Conservation (phyloP, 1,140 invertebrate species). For the Cheumatopsyche charites region DNA sequence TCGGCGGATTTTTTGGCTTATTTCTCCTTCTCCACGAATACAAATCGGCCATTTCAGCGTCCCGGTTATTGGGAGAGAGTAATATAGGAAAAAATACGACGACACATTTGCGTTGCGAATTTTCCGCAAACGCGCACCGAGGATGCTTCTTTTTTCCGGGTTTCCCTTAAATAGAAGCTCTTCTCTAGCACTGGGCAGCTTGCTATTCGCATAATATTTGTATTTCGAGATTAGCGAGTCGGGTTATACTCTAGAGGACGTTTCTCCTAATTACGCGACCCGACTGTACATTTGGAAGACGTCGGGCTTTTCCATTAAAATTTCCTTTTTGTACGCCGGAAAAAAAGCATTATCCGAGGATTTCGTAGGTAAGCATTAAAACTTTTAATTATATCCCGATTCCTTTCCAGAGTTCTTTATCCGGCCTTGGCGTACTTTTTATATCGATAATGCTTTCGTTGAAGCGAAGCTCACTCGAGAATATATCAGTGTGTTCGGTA, state of each 20-base stretch:
- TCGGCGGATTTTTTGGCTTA: conserved; percentile 9
- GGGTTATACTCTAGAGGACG: neutral
- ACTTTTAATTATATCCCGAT: conserved; percentile 41
- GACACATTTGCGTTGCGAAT: too few relatives aligned
- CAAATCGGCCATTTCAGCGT: neutral
- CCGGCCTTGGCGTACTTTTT: neutral
- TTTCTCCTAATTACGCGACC: conserved; percentile 32
- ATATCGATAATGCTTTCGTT: conserved; percentile 24
- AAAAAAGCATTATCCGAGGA: conserved; percentile 34
- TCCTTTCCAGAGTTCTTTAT: neutral
- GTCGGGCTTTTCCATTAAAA: conserved; percentile 35
- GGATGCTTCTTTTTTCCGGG: too few relatives aligned
- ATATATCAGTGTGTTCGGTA: too few relatives aligned
- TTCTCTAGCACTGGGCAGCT: too few relatives aligned
- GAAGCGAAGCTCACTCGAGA: too few relatives aligned
- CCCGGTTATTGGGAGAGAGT: too few relatives aligned
- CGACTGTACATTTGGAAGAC: neutral
- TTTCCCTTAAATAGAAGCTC: too few relatives aligned
- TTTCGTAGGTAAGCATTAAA: conserved; percentile 29
- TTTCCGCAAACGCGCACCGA: too few relatives aligned
- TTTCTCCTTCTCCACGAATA: neutral
- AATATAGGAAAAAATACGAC: too few relatives aligned
- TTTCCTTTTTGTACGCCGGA: conserved; percentile 33
- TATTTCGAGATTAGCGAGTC: too few relatives aligned
- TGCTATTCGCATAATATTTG: too few relatives aligned